Evolutionary conservation across 2,113 vertebrate genomes (phyloP), one percentile per base, ranked within the genome.

Genomic region (Ammospiza nelsoni): DNA sequence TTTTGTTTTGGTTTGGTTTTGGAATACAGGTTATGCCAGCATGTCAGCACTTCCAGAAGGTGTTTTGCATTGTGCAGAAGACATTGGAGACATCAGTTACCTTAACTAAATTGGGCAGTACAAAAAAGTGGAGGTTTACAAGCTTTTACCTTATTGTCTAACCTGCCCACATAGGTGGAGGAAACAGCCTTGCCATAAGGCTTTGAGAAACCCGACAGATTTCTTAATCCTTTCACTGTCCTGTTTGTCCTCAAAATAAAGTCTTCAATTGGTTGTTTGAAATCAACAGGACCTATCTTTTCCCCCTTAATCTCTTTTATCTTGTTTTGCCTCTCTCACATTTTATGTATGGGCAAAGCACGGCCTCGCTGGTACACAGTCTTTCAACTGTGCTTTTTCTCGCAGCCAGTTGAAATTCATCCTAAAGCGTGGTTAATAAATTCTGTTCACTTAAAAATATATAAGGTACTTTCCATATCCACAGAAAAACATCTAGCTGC

Each of bases 321-420:
- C 39, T 44, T 69, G 19, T 78, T 74, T 48, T 21, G 11, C 5
- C 19, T 48, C 10, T 67, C 18, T 75, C 44, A 67, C 17, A 25
- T 25, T 10, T 75, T 33, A 78, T 59, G 12, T 28, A 41, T 2
- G 2, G 49, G 28, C 15, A 94, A 81, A 78, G 52, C 1, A 5
- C 7, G 5, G 11, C 43, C 41, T 61, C 0, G 0, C 11, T 6
- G 0, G 5, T 66, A 75, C n/a, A 28, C 39, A 24, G 6, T 57
- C 61, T 93, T 87, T 31, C 33, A 44, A 2, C 13, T 57, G 11
- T 69, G 17, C 11, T 43, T 41, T 44, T 96, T 15, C 15, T 72
- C 7, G 79, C 16, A 9, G 20, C 33, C 31, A 68, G 21, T 37
- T 1, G 1, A 79, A 87, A 49, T 46, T 33, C 19, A 15, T 84